Evolutionary conservation across 2,888 invertebrate species (phyloP), one percentile per base, ranked within the genome.

Genomic region (Drosophila percnosoma): DNA sequence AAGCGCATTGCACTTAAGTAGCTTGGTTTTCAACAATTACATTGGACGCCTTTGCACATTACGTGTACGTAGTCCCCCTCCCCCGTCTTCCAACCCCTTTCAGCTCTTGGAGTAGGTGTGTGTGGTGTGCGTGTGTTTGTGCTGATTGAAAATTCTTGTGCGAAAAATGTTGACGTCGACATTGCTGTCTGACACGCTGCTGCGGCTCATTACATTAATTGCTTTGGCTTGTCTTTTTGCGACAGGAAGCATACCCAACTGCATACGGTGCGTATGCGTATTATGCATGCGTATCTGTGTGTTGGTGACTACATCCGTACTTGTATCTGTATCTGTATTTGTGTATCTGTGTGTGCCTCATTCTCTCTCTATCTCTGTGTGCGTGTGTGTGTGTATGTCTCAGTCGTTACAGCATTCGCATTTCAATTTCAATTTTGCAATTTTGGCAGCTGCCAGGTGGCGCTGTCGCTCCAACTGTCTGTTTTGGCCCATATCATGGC

Each of bases 391-490:
- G 48, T 52, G 18, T 66, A 27, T 57, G 33, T 55, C 55, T 62
- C 73, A 72, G 74, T 45, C 65, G 67, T 63, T 74, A 74, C 89
- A 87, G 79, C 88, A 90, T 79, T 87, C 88, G 87, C 90, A 87
- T 90, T 90, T 90, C 87, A 87, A 87, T 87, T 90, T 91, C 90
- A 90, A 91, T 89, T 91, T 90, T 87, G 82, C 91, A 90, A 90
- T 87, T 91, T 90, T 90, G 90, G 90, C 90, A 90, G 87, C 85
- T 90, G 91, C 91, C 91, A 90, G 90, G 90, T 90, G 91, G 85
- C 91, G 76, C 86, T 90, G 90, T 82, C 90, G 79, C 86, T 87
- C 88, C 87, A 90, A 86, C 88, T 87, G 83, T 75, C 86, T 67
- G 74, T 49, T 62, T 54, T 68, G 59, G 68, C 75, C 89, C 87